These are phyloP conservation scores for Trachelipus rathkii DNA, from an alignment of 1,140 invertebrate genomes.

Conservation along the genomic window DNA sequence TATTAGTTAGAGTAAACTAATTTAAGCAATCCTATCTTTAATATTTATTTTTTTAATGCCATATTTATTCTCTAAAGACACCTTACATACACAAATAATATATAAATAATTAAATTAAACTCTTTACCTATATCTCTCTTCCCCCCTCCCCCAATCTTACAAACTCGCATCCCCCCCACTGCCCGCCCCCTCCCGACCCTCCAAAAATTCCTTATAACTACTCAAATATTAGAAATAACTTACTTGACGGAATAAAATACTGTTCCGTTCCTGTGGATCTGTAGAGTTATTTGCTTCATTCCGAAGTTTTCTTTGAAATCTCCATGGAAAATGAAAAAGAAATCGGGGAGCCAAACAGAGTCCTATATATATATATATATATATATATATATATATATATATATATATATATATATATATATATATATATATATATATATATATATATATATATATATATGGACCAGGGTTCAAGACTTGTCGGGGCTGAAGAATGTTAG, in stretches of 20 bases:
- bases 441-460: conserved; percentile 22
- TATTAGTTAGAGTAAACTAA: too few species aligned
- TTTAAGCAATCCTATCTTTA: too few species aligned
- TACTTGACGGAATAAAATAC: conserved; percentile 79
- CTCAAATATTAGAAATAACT: background rate
- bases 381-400: conserved; percentile 20
- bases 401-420: conserved; percentile 25
- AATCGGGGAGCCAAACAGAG: conserved; percentile 80
- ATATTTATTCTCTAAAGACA: too few species aligned
- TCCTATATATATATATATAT: conserved; percentile 34
- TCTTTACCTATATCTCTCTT: background rate
- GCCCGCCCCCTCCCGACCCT: background rate
- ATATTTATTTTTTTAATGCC: too few species aligned
- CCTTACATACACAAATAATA: too few species aligned
- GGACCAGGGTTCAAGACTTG: too few species aligned
- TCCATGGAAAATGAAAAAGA: conserved; percentile 91
- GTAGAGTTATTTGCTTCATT: conserved; percentile 81
- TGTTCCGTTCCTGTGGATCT: conserved; percentile 84
- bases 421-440: conserved; percentile 25
- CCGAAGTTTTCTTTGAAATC: conserved; percentile 88
- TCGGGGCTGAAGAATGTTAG: too few species aligned
- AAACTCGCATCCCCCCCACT: background rate
- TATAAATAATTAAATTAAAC: too few species aligned
- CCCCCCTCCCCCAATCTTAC: background rate
- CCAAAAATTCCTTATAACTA: too few species aligned